Evolutionary conservation across 2,113 vertebrate species (phyloP).

Genomic region (Thamnaconus septentrionalis): DNA sequence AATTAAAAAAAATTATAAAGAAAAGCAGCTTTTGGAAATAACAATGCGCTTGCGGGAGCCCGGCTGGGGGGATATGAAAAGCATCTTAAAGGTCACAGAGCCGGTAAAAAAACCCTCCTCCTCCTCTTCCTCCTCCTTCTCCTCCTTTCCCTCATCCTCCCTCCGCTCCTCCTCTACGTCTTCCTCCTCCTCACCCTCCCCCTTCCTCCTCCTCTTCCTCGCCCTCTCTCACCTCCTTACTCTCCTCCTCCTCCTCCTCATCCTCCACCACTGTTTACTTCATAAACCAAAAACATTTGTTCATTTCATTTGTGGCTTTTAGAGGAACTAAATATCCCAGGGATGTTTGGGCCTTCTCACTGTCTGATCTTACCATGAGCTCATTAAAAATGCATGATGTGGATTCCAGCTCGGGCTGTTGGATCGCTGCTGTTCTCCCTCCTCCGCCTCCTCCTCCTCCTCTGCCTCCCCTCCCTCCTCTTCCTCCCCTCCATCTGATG

Average conservation of each 20-base stretch:
- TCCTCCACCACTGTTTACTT: constrained; percentile 41
- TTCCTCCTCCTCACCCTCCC: background rate
- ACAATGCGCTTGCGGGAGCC: constrained; percentile 17
- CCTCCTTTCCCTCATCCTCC: constrained; percentile 35
- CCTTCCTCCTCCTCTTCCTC: background rate
- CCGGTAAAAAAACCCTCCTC: background rate
- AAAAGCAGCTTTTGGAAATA: constrained; percentile 24
- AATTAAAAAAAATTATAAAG: constrained; percentile 5
- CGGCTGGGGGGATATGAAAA: constrained; percentile 38
- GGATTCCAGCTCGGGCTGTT: constrained; percentile 47
- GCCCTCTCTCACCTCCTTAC: background rate
- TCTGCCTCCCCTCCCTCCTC: background rate
- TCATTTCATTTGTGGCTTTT: constrained; percentile 65
- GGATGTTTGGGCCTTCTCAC: constrained; percentile 59
- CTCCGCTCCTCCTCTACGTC: background rate
- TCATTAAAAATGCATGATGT: constrained; percentile 73
- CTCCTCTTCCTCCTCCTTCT: background rate
- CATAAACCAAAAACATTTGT: constrained; percentile 57
- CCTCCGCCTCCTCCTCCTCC: background rate
- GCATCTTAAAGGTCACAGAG: constrained; percentile 54
- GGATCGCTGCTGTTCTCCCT: constrained; percentile 48
- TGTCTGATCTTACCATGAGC: constrained; percentile 62
- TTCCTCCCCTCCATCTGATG: constrained; percentile 29
- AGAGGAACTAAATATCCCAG: constrained; percentile 59
- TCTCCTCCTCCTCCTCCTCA: background rate